Base-by-base conservation (phyloP, 2,113 vertebrate species). In the Paralichthys olivaceus region DNA sequence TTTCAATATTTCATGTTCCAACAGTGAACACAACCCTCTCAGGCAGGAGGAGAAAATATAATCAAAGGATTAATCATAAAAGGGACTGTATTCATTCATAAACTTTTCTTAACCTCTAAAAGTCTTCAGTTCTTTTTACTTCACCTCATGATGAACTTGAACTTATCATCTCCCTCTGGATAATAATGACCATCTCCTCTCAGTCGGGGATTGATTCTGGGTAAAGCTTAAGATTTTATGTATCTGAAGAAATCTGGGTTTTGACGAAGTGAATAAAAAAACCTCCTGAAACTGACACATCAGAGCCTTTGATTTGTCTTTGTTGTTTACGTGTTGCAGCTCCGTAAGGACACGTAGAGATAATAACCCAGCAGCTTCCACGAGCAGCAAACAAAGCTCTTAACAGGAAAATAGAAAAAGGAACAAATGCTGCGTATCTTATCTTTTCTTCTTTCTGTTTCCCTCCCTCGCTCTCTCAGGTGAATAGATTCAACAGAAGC, bases 401-500 rank as follows among this genome's bases (percentile, higher is more conserved):
- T 29, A n/a, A 75, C 26, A 40, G 11, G 14, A 69, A 49, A 73
- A 1, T 54, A 43, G 37, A 14, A 59, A 32, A 65, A 53, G 7
- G 4, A 77, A 49, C 34, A 53, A 65, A 72, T 2, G n/a, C 54
- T 26, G 17, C 20, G 71, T 29, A 4, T 11, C 37, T 40, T 12
- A 40, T 17, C 15, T 62, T 28, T 32, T 5, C 28, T 9, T 29
- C 4, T 25, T 12, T 76, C 4, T 0, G 20, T 47, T 70, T 17
- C 2, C 53, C 14, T 68, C 20, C 2, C 43, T 12, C 60, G 1
- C 61, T 67, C 55, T 64, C 73, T 1, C 87, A 99, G 97, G 90
- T 98, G 72, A 99, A 97, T 73, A 93, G 95, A 74, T 98, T 97
- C 67, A 95, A 93, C 72, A 97, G 95, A 88, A 94, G 93, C 80